A percentile compares a stretch with the other conserved stretches of the same genome.
These are phyloP conservation scores for Pimpla rufipes DNA, from an alignment of 2,888 invertebrate genomes.

Conservation along the genomic window DNA sequence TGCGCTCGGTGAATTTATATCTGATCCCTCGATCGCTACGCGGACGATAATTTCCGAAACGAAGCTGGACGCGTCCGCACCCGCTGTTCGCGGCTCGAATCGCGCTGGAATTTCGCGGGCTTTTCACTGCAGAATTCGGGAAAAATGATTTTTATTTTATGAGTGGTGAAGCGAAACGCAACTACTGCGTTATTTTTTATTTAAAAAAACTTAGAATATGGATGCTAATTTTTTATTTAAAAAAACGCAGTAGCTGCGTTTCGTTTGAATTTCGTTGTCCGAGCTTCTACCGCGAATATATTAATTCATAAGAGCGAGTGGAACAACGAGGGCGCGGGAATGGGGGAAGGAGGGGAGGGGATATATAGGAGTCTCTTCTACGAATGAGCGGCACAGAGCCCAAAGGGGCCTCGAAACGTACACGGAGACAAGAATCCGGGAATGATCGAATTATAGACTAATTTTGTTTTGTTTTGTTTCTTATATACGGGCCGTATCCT, in stretches of 20 bases:
- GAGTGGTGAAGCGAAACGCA: too few species aligned
- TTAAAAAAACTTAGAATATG: too few species aligned
- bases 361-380: conserved; percentile 45
- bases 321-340: background rate
- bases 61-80: background rate
- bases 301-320: conserved; percentile 46
- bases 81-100: too few species aligned
- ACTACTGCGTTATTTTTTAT: too few species aligned
- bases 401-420: background rate
- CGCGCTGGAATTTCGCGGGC: too few species aligned
- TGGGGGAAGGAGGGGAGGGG: background rate
- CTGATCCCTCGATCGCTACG: conserved; percentile 21
- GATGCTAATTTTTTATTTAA: too few species aligned
- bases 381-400: conserved; percentile 29
- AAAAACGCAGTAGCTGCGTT: background rate
- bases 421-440: too few species aligned
- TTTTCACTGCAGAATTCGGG: too few species aligned
- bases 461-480: too few species aligned
- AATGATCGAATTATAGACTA: too few species aligned
- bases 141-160: too few species aligned
- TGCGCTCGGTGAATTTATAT: conserved; percentile 15
- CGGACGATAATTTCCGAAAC: conserved; percentile 21
- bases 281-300: conserved; percentile 40
- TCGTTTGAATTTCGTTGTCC: background rate
- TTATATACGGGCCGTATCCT: too few species aligned